Evolutionary conservation across 2,113 vertebrate species (phyloP), one percentile per base, ranked within the genome.

Genomic region (Pipra filicauda): DNA sequence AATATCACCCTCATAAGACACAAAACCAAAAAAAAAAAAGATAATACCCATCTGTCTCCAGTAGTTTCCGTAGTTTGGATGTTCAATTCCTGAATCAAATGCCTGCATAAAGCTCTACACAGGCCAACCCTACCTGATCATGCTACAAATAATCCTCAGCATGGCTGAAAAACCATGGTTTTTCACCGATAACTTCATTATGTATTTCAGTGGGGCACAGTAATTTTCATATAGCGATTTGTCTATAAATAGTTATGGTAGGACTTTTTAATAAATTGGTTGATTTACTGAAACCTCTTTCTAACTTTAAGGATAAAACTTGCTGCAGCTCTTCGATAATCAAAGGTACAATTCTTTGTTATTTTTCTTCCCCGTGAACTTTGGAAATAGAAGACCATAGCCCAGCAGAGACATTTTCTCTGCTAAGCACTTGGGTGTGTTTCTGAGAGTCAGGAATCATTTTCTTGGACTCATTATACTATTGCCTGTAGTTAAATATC

Each of bases 31-130:
- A 16, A 11, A 31, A n/a, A n/a, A 22, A 39, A 39, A 39, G 39
- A 41, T 41, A 41, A 41, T 41, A 54, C 4, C 8, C 11, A 46
- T 52, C 59, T 70, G 21, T 59, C 37, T 93, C 85, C 46, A 57
- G 44, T 72, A 65, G 52, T 85, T 95, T 91, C 80, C 74, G 64
- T 86, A 93, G 27, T 76, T 22, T 76, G 54, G 9, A 7, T 80
- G 35, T 84, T 92, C 79, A 90, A 76, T 70, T 93, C 7, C 72
- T 88, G 79, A 85, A 88, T 77, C 58, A 80, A 83, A 91, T 80
- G 49, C 39, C 33, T 76, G 27, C 52, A 59, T 74, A 77, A 31
- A 84, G 19, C 15, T 84, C 59, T 90, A 31, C 24, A 48, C n/a
- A 95, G 30, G 19, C 35, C 71, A 91, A 21, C 30, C 27, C 33